Evolutionary conservation across 2,113 vertebrate species (phyloP), one percentile per base, ranked within the genome.

Genomic region (Cottus gobio): DNA sequence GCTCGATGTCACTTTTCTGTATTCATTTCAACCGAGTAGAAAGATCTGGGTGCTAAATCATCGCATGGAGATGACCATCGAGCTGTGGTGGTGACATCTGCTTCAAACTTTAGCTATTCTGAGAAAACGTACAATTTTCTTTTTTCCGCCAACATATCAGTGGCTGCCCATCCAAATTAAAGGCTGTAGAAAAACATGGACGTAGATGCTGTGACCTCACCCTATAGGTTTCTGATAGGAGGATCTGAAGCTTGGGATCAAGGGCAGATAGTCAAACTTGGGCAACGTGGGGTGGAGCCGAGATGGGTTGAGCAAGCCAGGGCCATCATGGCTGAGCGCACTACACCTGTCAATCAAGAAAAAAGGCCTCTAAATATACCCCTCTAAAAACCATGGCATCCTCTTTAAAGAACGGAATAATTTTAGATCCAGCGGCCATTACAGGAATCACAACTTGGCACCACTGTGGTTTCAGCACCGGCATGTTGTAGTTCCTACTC

Each of bases 201-300:
- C 18, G 48, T 8, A 50, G 69, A 62, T 39, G 83, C 57, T 13
- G 66, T 82, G 84, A 87, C 87, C 80, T 90, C 54, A 87, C 58
- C 74, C 83, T 74, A 37, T 62, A 68, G 7, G 34, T 74, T 68
- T 77, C 67, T 46, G 34, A 71, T 64, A 54, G 30, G 75, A 80
- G 64, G 52, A 67, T 86, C 73, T 83, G 42, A 68, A 83, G 83
- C 71, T 77, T 58, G 54, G 31, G 71, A 63, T 83, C 82, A 71
- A 74, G 84, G 91, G 84, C 85, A 83, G 77, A 84, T 83, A 73
- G 82, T 88, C 81, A 87, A 60, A 39, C 77, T 12, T 67, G 67
- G 71, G 61, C 77, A 36, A 61, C 13, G 4, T 22, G 31, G 80
- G 77, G 82, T 83, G 78, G 72, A 82, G 83, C 75, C n/a, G 61